Evolutionary conservation across 92 coral and sea anemone species (phyloP).

Genomic region (Actinernus sp.): DNA sequence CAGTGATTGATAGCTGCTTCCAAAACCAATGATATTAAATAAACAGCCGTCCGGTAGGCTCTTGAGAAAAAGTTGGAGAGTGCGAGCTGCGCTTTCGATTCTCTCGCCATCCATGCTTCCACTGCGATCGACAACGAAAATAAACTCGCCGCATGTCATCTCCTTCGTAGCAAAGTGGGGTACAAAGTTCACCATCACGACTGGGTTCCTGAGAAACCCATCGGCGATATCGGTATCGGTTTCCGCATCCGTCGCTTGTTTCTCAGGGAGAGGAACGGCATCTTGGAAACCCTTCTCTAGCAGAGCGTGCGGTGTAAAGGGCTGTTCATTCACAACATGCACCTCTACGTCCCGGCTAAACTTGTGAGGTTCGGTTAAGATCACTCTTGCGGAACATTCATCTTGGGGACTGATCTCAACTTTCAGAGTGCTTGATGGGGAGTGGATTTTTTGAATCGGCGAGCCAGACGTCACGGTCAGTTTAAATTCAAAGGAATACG

Average conservation of each 20-base stretch:
- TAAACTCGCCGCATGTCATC: conserved; percentile 77
- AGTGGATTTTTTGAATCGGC: conserved; percentile 63
- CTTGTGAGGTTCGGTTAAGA: conserved; percentile 52
- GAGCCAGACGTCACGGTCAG: conserved; percentile 73
- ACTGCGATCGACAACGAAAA: conserved; percentile 90
- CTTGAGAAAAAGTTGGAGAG: conserved; percentile 80
- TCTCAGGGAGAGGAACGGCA: background rate
- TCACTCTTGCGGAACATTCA: conserved; percentile 42
- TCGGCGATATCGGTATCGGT: conserved; percentile 25
- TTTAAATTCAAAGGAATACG: conserved; percentile 67
- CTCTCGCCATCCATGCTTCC: conserved; percentile 80
- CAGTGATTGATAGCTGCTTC: conserved; percentile 71
- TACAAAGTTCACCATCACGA: conserved; percentile 79
- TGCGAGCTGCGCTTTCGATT: conserved; percentile 68
- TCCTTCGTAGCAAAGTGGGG: conserved; percentile 69
- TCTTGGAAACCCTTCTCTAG: conserved; percentile 67
- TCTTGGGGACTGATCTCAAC: conserved; percentile 45
- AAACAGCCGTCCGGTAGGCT: conserved; percentile 86
- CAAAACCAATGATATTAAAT: conserved; percentile 91
- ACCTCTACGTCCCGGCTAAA: conserved; percentile 61
- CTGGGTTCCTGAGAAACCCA: conserved; percentile 67
- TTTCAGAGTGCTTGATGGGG: conserved; percentile 65
- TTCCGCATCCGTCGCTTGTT: conserved; percentile 17
- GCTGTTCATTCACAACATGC: conserved; percentile 53
- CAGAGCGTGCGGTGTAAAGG: conserved; percentile 66